phyloP scores from a whole-genome alignment of 2,797 vertebrate species.

The Chaetodon trifasciatus region DNA sequence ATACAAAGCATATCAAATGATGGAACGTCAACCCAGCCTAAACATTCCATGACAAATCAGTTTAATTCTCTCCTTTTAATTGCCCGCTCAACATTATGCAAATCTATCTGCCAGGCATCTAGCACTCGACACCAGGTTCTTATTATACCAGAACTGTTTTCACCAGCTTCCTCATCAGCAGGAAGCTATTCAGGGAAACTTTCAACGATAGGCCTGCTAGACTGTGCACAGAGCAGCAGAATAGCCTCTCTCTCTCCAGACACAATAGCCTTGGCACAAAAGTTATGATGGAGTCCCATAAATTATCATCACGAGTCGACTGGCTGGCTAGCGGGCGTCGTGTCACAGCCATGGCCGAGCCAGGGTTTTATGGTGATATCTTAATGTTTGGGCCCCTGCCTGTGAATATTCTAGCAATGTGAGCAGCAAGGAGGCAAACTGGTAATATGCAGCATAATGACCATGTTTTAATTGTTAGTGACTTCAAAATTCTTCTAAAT shows the following conservation, averaged over 20 bases:
- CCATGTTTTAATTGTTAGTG: slow-evolving; percentile 12
- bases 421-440: slow-evolving; percentile 27
- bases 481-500: not conserved
- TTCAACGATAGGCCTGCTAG: slow-evolving; percentile 9
- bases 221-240: not conserved
- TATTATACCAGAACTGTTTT: slow-evolving; percentile 16
- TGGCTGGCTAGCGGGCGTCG: not conserved
- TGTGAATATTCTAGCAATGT: slow-evolving; percentile 47
- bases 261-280: slow-evolving; percentile 32
- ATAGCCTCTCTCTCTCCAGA: slow-evolving; percentile 1
- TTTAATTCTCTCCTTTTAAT: slow-evolving; percentile 65
- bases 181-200: slow-evolving; percentile 22
- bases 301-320: slow-evolving; percentile 11
- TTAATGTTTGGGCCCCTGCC: slow-evolving; percentile 58
- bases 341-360: not conserved
- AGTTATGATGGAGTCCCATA: slow-evolving; percentile 34
- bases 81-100: slow-evolving; percentile 54
- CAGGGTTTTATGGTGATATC: slow-evolving; percentile 60
- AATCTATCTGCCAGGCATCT: slow-evolving; percentile 41
- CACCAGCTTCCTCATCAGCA: slow-evolving; percentile 22
- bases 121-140: slow-evolving; percentile 26
- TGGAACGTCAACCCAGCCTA: slow-evolving; percentile 37
- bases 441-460: slow-evolving; percentile 15
- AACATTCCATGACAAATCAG: slow-evolving; percentile 58
- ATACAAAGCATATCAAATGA: slow-evolving; percentile 48